These are phyloP conservation scores for Cheilosia urbana DNA, from an alignment of 2,888 invertebrate genomes.

Conservation along the genomic window DNA sequence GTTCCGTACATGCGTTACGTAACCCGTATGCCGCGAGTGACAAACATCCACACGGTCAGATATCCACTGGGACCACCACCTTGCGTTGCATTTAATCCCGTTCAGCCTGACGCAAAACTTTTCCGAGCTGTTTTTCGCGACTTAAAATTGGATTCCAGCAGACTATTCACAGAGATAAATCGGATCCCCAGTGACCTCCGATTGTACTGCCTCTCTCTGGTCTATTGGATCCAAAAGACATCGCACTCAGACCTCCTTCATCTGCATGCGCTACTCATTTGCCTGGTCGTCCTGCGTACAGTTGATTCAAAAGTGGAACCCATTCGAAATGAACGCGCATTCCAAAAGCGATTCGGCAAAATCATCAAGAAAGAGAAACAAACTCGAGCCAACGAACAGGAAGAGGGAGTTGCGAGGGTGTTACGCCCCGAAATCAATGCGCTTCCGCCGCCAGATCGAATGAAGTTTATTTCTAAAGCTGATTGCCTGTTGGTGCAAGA, in stretches of 20 bases:
- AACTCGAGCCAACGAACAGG: constrained; percentile 78
- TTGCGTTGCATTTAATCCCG: constrained; percentile 77
- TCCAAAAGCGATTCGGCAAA: constrained; percentile 80
- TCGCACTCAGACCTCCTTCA: constrained; percentile 80
- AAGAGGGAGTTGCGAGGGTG: constrained; percentile 76
- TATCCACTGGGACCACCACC: constrained; percentile 77
- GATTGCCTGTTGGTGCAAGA: constrained; percentile 82
- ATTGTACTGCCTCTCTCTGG: constrained; percentile 81
- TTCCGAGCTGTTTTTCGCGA: constrained; percentile 78
- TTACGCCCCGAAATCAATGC: constrained; percentile 77
- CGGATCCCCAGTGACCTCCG: constrained; percentile 79
- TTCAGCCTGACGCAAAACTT: constrained; percentile 78
- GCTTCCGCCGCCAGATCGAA: constrained; percentile 78
- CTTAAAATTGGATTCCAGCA: constrained; percentile 74
- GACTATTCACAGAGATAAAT: constrained; percentile 78
- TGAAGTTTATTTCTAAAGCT: constrained; percentile 79
- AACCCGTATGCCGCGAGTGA: constrained; percentile 80
- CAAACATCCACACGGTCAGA: constrained; percentile 80
- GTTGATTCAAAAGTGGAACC: constrained; percentile 82
- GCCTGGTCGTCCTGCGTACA: constrained; percentile 80
- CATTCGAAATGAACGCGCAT: constrained; percentile 80
- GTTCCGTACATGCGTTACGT: constrained; percentile 80
- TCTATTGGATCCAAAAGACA: constrained; percentile 82
- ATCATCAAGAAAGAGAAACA: constrained; percentile 79
- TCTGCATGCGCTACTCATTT: constrained; percentile 80